These are phyloP conservation scores for Athene cunicularia DNA, from an alignment of 2,113 vertebrate genomes.

Conservation along the genomic window DNA sequence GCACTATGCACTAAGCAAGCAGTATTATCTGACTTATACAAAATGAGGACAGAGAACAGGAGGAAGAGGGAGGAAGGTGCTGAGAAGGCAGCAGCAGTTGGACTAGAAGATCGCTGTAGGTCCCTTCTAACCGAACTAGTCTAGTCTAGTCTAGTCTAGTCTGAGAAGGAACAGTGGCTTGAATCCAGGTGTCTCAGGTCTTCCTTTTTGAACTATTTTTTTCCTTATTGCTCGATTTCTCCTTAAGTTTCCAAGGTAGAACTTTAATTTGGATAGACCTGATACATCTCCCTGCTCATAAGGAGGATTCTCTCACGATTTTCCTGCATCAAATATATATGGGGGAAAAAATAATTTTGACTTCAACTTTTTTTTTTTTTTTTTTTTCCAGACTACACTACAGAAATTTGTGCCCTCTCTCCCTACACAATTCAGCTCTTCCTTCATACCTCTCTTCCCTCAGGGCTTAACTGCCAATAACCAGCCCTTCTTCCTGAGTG, in stretches of 20 bases:
- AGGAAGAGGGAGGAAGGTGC: not conserved
- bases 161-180: not conserved
- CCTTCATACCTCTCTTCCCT: not conserved
- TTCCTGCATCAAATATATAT: not conserved
- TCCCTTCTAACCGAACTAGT: not conserved
- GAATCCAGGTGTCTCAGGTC: not conserved
- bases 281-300: not conserved
- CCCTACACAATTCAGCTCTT: not conserved
- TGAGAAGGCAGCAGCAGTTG: not conserved
- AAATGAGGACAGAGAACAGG: not conserved
- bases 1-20: not conserved
- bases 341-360: accelerated
- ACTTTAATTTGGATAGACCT: not conserved
- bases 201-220: not conserved
- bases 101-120: not conserved
- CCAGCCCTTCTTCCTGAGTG: not conserved
- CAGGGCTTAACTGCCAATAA: not conserved
- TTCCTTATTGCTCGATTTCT: not conserved
- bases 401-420: not conserved
- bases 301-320: not conserved
- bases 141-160: not conserved
- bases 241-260: not conserved
- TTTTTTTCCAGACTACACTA: not conserved
- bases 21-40: not conserved
- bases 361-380: not conserved